Evolutionary conservation across 2,888 invertebrate species (phyloP), one percentile per base, ranked within the genome.

Genomic region (Aleiodes leptofemur): DNA sequence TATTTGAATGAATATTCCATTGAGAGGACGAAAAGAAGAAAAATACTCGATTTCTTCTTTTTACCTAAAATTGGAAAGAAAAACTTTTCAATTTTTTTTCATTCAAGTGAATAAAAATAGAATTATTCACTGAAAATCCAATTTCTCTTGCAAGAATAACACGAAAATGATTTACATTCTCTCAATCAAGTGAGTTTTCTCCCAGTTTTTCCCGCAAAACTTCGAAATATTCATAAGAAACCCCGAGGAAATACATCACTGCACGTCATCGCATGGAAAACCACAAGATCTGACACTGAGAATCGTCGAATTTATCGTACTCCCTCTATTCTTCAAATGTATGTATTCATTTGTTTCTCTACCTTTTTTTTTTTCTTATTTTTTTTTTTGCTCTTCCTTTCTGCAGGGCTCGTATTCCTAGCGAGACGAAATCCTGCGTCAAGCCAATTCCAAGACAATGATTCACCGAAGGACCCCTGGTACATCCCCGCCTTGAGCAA

Each of bases 391-490:
- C n/a, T 9, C 53, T 70, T 66, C 55, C 48, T 64, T 9, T 16
- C 23, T 43, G 8, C 43, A 61, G 61, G 61, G 23, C n/a, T 14
- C 38, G 6, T 38, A 61, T 61, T 38, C 61, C 73, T 57, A 43
- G 55, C 51, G 55, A 55, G 43, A 55, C 57, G 71, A 51, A 75
- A 75, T 71, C 71, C 51, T 50, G 71, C 66, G 75, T 75, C 75
- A 75, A 75, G 75, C 75, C 75, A 75, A 75, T 75, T 75, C 64
- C 71, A 50, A 75, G 75, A 75, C 75, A 75, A 75, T 75, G 66
- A 75, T 75, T 75, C 75, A 75, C 66, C 66, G 64, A 74, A 74
- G 61, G 74, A 74, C 74, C 38, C 61, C 23, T 23, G 55, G 48
- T 55, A 59, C 61, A 74, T 74, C 64, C 68, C 11, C 11, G 43